A percentile compares a stretch with the other conserved stretches of the same genome.
phyloP scores from a whole-genome alignment of 2,888 invertebrate species.

The Charanyca ferruginea region DNA sequence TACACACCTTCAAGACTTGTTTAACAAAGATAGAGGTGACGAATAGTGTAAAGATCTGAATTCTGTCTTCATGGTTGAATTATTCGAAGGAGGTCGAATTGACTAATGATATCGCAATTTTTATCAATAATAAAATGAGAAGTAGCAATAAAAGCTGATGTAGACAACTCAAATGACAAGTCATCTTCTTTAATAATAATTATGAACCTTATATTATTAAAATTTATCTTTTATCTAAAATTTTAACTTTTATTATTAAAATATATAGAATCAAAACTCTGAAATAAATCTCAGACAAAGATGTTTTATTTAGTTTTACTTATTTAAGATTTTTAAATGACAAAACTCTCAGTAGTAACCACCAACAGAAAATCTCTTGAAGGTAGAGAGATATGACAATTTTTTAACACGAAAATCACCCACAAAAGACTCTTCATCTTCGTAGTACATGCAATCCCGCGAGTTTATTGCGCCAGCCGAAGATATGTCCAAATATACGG shows the following conservation, averaged over 20 bases:
- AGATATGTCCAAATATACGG: constrained; percentile 61
- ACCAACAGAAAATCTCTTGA: not conserved
- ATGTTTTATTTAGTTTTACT: too few relatives aligned
- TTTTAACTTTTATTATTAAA: too few relatives aligned
- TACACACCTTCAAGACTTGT: constrained; percentile 59
- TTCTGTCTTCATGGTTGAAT: not conserved
- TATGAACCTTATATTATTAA: too few relatives aligned
- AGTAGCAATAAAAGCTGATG: too few relatives aligned
- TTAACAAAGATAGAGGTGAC: constrained; percentile 18
- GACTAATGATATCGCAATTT: not conserved
- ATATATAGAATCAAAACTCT: too few relatives aligned
- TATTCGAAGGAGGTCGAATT: not conserved
- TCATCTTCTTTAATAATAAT: too few relatives aligned
- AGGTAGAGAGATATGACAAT: not conserved
- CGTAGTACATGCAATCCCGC: constrained; percentile 47
- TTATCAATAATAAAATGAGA: too few relatives aligned
- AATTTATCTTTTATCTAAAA: too few relatives aligned
- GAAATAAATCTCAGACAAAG: too few relatives aligned
- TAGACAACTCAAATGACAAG: too few relatives aligned
- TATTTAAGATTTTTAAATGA: too few relatives aligned
- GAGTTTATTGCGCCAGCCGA: constrained; percentile 63
- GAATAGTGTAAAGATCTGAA: not conserved
- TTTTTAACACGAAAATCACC: constrained; percentile 7
- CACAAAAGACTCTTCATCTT: constrained; percentile 28
- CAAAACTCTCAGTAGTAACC: not conserved